Conservation (phyloP, 2,113 vertebrate genomes). For the Nerophis lumbriciformis region DNA sequence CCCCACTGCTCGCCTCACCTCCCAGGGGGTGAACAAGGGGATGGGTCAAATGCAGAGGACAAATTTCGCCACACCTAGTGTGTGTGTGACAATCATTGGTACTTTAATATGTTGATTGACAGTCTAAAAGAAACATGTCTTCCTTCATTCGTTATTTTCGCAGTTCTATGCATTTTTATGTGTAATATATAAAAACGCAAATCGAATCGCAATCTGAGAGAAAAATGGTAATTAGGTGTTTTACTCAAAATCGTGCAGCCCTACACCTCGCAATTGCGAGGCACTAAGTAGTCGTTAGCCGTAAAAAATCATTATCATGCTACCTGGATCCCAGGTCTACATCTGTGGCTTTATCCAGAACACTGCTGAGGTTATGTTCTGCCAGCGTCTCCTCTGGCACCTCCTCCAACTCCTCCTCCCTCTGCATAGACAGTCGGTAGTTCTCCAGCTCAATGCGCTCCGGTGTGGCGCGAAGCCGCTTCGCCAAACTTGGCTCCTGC, state of each 20-base stretch:
- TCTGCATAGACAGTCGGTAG: slow-evolving; percentile 84
- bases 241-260: background rate
- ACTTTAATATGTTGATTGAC: too few relatives aligned
- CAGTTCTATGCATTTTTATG: too few relatives aligned
- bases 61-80: too few relatives aligned
- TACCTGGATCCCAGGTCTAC: slow-evolving; percentile 88
- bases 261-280: too few relatives aligned
- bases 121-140: too few relatives aligned
- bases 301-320: slow-evolving; percentile 11
- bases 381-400: slow-evolving; percentile 94
- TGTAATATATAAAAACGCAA: too few relatives aligned
- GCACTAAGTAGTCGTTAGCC: too few relatives aligned
- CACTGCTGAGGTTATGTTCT: slow-evolving; percentile 93
- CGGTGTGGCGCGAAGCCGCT: slow-evolving; percentile 84
- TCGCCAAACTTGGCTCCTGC: slow-evolving; percentile 85
- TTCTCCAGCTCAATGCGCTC: slow-evolving; percentile 98
- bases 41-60: too few relatives aligned
- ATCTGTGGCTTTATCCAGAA: slow-evolving; percentile 82
- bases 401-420: slow-evolving; percentile 89
- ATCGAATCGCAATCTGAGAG: background rate
- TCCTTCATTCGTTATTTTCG: too few relatives aligned
- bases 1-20: too few relatives aligned
- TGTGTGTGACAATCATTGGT: too few relatives aligned
- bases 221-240: background rate
- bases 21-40: too few relatives aligned